These are phyloP conservation scores for Drosophila siamana DNA, from an alignment of 2,888 invertebrate species.

Conservation along the genomic window DNA sequence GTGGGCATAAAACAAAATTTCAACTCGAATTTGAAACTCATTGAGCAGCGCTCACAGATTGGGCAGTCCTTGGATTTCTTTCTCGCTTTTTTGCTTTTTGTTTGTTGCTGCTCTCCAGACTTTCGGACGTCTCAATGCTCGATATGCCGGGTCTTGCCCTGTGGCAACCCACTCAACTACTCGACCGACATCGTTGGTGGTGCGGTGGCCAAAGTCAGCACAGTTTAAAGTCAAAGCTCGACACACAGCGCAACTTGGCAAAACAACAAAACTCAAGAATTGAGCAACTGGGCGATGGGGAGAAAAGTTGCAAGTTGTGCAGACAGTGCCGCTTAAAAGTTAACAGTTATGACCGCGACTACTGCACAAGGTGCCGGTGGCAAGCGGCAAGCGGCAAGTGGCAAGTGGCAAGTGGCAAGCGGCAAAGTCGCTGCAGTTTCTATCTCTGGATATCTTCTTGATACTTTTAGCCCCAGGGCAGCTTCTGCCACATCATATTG, in stretches of 20 bases:
- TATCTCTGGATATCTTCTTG: background rate
- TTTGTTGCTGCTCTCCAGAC: slow-evolving; percentile 5
- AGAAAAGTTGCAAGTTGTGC: slow-evolving; percentile 47
- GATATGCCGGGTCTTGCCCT: slow-evolving; percentile 15
- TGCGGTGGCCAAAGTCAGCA: slow-evolving; percentile 17
- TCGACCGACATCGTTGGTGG: slow-evolving; percentile 23
- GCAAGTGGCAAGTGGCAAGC: slow-evolving; percentile 24
- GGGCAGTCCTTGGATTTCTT: slow-evolving; percentile 9
- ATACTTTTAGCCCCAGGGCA: slow-evolving; percentile 17
- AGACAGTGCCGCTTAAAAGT: slow-evolving; percentile 56
- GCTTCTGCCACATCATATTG: slow-evolving; percentile 23
- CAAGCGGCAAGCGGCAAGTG: slow-evolving; percentile 13
- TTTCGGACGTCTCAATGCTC: slow-evolving; percentile 37
- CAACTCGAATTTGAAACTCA: slow-evolving; percentile 28
- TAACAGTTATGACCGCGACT: slow-evolving; percentile 65
- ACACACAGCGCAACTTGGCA: slow-evolving; percentile 28
- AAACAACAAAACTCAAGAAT: slow-evolving; percentile 29
- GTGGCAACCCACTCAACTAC: slow-evolving; percentile 4
- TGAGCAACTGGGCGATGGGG: slow-evolving; percentile 7
- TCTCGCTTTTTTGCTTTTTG: background rate
- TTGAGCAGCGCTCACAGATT: slow-evolving; percentile 8
- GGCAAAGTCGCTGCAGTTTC: slow-evolving; percentile 11
- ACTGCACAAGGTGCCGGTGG: slow-evolving; percentile 21
- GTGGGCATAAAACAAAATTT: slow-evolving; percentile 25
- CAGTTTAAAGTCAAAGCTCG: slow-evolving; percentile 25